Conservation (phyloP, 64 coral and sea anemone species). For the Montipora cactus region DNA sequence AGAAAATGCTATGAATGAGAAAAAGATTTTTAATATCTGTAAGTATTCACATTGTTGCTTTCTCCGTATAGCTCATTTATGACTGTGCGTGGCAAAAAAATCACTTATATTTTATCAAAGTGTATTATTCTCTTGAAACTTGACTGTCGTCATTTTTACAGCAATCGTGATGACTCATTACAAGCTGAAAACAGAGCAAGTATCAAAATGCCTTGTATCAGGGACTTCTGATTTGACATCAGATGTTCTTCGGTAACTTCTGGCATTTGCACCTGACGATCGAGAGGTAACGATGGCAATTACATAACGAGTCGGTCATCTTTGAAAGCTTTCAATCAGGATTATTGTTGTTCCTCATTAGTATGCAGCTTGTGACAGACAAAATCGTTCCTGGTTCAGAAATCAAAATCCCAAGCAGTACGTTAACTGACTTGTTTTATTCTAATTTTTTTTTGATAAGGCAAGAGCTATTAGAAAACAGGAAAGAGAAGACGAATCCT, state of each 20-base stretch:
- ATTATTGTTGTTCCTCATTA: neutral
- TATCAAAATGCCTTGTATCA: constrained; percentile 4
- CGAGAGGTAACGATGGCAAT: constrained; percentile 21
- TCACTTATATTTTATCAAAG: neutral
- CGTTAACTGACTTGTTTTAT: neutral
- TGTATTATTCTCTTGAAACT: no score
- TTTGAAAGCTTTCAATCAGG: neutral
- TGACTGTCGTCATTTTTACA: neutral
- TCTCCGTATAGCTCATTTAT: neutral
- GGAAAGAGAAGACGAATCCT: constrained; percentile 4
- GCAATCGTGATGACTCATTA: constrained; percentile 36
- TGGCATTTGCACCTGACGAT: constrained; percentile 36
- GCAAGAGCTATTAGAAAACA: constrained; percentile 12
- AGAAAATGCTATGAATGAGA: constrained; percentile 29
- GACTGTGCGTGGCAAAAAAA: neutral
- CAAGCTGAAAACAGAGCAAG: constrained; percentile 14
- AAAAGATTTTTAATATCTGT: constrained; percentile 50
- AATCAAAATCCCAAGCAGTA: neutral
- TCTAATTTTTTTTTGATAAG: neutral
- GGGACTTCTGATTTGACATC: neutral
- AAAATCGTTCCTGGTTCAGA: neutral
- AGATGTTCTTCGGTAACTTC: constrained; percentile 11
- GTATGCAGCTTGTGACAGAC: no score
- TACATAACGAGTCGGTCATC: neutral
- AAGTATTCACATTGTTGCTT: neutral